phyloP scores from a whole-genome alignment of 2,797 vertebrate species.

The Mormyrops boulengeri region DNA sequence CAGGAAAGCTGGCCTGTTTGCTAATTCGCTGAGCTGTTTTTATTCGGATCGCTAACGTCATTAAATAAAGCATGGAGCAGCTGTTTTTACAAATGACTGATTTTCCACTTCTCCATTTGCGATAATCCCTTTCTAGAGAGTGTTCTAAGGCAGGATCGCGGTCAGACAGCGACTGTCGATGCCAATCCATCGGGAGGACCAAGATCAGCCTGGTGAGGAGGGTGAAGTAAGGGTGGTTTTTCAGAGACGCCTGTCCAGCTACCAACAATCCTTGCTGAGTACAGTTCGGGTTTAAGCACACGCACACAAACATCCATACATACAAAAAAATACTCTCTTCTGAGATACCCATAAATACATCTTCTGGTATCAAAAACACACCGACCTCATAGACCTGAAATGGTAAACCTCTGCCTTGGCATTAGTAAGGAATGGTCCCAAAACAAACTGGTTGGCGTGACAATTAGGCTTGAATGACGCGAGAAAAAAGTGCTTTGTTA shows the following conservation, averaged over 20 bases:
- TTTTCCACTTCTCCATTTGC: background rate
- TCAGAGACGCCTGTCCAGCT: background rate
- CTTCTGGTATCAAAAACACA: conserved; percentile 11
- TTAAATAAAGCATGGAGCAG: background rate
- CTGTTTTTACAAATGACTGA: background rate
- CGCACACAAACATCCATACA: background rate
- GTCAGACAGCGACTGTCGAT: background rate
- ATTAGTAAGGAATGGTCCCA: background rate
- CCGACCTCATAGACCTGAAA: background rate
- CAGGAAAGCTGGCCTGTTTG: background rate
- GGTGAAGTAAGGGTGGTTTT: background rate
- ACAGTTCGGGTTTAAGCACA: background rate
- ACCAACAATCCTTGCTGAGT: background rate
- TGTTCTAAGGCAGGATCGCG: background rate
- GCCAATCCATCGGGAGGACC: background rate
- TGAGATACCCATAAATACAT: background rate
- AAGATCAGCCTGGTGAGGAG: background rate
- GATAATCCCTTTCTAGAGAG: background rate
- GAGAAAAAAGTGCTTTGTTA: background rate
- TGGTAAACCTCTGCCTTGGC: conserved; percentile 14
- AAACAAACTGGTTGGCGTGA: background rate
- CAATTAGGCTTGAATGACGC: background rate
- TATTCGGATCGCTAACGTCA: no score
- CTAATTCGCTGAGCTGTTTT: background rate
- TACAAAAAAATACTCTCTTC: background rate